A percentile compares a stretch with the other conserved stretches of the same genome.
phyloP scores from a whole-genome alignment of 2,797 vertebrate species.

The Channallabes apus region DNA sequence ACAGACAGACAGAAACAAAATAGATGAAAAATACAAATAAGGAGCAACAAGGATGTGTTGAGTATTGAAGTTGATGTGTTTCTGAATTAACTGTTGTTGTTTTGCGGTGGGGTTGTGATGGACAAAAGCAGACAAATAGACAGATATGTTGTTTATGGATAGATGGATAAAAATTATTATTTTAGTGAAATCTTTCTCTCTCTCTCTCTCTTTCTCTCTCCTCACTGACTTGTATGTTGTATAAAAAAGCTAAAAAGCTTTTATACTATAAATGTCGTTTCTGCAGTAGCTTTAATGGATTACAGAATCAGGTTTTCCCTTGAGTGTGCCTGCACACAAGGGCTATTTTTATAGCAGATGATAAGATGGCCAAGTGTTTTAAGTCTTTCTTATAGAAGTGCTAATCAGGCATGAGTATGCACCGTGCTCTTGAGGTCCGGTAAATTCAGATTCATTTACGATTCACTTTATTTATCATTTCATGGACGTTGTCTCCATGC shows the following conservation, averaged over 20 bases:
- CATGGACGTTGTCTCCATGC: not conserved
- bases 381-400: constrained; percentile 12
- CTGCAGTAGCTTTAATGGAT: constrained; percentile 48
- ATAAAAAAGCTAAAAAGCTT: constrained; percentile 46
- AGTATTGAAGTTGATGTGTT: not conserved
- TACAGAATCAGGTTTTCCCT: constrained; percentile 47
- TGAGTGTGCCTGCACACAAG: constrained; percentile 40
- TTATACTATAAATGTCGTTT: not conserved
- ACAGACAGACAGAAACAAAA: no score
- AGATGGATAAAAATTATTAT: constrained; percentile 20
- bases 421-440: not conserved
- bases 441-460: constrained; percentile 1
- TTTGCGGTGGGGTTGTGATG: not conserved
- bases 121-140: not conserved
- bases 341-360: constrained; percentile 50
- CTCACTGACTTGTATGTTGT: not conserved
- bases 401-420: constrained; percentile 22
- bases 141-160: not conserved
- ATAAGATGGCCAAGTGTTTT: constrained; percentile 28
- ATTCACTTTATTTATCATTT: constrained; percentile 1
- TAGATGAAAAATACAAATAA: no score
- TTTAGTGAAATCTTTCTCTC: not conserved
- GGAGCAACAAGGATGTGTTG: no score
- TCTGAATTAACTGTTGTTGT: not conserved
- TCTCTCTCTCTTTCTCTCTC: not conserved